Base-by-base conservation (phyloP, 2,888 invertebrate species). In the Listrodromus nycthemerus region DNA sequence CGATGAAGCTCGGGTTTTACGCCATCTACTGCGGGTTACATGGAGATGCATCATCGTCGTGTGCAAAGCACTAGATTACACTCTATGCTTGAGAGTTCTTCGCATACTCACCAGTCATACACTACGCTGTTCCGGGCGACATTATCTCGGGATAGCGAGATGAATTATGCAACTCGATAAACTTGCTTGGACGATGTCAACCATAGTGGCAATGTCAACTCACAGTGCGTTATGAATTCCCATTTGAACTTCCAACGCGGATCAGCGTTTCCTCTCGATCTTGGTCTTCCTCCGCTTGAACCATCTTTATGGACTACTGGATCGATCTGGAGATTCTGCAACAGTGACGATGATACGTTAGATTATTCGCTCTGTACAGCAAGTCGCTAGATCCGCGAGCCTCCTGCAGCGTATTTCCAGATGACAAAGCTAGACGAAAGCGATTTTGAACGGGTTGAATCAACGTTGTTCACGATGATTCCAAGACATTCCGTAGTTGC, bases 161-260 rank as follows among this genome's bases (percentile, higher is more conserved):
- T 63, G 27, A 52, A 65, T 71, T 79, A 30, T 61, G 52, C 48
- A 52, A 71, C 70, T 50, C 52, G 52, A 71, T 37, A 63, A 71
- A 65, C 52, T 41, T 50, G 24, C n/a, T 65, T 7, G 27, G 24
- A 19, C 19, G 41, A 65, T 71, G 24, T 65, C 63, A 52, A 21
- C 30, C 27, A 37, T 19, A 37, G 33, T 65, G 33, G 19, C 2
- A 37, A 33, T 21, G 65, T 19, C 19, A 41, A 37, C 19, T 3
- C 21, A 8, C 65, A 19, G 7, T 21, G 19, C 7, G 19, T 21
- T 19, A 21, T 21, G 33, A 33, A 10, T 21, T 8, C 7, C 19
- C 10, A 10, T 37, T 19, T 65, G 33, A 19, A n/a, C 61, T 33
- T 65, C 37, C 37, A 37, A 33, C 65, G 19, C 65, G 33, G 30